Conservation (phyloP, 2,113 vertebrate species). For the Canis aureus region DNA sequence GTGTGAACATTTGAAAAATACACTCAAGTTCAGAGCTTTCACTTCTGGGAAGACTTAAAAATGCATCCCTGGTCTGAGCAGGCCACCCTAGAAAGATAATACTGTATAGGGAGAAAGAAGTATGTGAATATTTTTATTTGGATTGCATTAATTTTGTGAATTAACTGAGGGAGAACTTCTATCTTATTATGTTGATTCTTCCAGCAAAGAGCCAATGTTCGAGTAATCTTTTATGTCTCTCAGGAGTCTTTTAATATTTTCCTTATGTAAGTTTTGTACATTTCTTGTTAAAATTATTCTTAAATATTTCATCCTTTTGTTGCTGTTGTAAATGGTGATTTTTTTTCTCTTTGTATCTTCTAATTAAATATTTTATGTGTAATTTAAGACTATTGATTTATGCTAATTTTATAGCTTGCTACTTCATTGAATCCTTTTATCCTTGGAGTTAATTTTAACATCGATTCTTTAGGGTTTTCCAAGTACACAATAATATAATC, state of each 20-base stretch:
- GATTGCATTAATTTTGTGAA: background rate
- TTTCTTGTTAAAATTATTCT: constrained; percentile 35
- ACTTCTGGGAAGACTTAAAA: background rate
- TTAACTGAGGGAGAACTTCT: background rate
- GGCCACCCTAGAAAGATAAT: background rate
- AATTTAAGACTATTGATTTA: constrained; percentile 9
- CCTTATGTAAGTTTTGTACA: background rate
- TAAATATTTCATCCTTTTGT: constrained; percentile 25
- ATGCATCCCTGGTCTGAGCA: background rate
- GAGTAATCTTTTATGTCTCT: background rate
- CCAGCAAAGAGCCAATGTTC: background rate
- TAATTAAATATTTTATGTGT: background rate
- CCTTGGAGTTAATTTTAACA: constrained; percentile 17
- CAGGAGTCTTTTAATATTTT: background rate
- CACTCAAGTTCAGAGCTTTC: background rate
- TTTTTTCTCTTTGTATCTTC: background rate
- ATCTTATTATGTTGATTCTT: background rate
- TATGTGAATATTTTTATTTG: constrained; percentile 6
- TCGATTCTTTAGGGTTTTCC: constrained; percentile 1
- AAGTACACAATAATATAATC: background rate
- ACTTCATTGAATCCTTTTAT: constrained; percentile 9
- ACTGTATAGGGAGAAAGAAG: background rate
- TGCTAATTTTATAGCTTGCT: constrained; percentile 51
- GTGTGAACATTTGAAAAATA: background rate
- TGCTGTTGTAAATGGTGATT: background rate